Conservation (phyloP, 2,113 vertebrate species). For the Monopterus albus region DNA sequence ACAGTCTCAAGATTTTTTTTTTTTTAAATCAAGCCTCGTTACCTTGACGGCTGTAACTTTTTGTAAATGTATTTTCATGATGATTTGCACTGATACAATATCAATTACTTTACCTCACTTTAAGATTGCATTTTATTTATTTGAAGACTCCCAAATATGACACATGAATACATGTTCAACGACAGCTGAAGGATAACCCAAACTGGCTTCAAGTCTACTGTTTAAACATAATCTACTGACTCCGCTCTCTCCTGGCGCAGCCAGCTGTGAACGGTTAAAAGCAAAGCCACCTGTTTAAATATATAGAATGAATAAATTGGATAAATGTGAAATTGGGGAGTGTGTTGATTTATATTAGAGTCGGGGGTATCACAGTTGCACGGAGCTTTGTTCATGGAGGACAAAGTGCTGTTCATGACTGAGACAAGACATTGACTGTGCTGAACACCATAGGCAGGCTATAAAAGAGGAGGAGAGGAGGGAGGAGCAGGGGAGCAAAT, state of each 20-base stretch:
- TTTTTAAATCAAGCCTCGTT: background rate
- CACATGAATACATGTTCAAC: background rate
- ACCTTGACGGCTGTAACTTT: background rate
- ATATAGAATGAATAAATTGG: conserved; percentile 59
- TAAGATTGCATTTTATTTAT: background rate
- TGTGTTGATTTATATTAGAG: conserved; percentile 69
- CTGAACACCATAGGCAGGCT: conserved; percentile 49
- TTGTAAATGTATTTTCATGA: background rate
- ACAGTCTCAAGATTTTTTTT: too few relatives aligned
- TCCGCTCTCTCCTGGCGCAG: background rate
- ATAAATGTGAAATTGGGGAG: conserved; percentile 61
- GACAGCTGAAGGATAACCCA: background rate
- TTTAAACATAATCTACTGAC: conserved; percentile 21
- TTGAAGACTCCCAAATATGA: background rate
- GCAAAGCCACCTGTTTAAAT: conserved; percentile 70
- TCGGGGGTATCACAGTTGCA: conserved; percentile 36
- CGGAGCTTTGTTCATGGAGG: conserved; percentile 49
- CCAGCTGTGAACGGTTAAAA: conserved; percentile 56
- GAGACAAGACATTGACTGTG: conserved; percentile 74
- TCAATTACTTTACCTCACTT: background rate
- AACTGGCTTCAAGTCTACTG: background rate
- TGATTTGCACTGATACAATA: background rate
- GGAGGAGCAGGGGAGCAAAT: conserved; percentile 19
- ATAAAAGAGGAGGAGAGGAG: conserved; percentile 53
- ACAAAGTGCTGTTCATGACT: conserved; percentile 77